Conservation (phyloP, 1,140 invertebrate genomes). For the Drosophila obscura region DNA sequence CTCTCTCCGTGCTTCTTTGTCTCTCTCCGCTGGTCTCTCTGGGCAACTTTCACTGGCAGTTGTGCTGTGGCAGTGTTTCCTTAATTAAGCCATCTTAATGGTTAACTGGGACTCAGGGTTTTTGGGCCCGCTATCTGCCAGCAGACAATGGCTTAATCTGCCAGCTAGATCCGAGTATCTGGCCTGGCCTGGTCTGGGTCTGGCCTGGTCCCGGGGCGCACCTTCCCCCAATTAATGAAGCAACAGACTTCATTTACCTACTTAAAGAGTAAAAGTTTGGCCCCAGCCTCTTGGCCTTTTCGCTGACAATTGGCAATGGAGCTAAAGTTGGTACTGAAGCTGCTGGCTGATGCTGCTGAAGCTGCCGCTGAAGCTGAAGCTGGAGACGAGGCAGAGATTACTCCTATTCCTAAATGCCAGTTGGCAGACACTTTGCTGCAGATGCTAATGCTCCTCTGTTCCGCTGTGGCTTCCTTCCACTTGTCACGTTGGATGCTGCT, state of each 20-base stretch:
- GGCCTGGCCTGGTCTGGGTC: slow-evolving; percentile 9
- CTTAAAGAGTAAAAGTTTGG: slow-evolving; percentile 61
- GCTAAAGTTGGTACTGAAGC: not conserved
- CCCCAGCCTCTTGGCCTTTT: slow-evolving; percentile 43
- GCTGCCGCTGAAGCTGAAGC: not conserved
- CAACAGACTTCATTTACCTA: slow-evolving; percentile 62
- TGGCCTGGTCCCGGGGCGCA: slow-evolving; percentile 47
- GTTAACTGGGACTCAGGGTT: slow-evolving; percentile 38
- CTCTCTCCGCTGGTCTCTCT: slow-evolving; percentile 3
- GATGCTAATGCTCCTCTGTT: slow-evolving; percentile 52
- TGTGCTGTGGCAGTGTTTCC: slow-evolving; percentile 43
- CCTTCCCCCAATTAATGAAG: slow-evolving; percentile 70
- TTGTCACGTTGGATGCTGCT: slow-evolving; percentile 10
- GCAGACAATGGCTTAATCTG: slow-evolving; percentile 71
- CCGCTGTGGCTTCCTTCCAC: slow-evolving; percentile 1
- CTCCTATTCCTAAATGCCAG: slow-evolving; percentile 49
- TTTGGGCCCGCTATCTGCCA: slow-evolving; percentile 42
- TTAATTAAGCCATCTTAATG: slow-evolving; percentile 75
- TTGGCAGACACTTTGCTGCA: slow-evolving; percentile 26
- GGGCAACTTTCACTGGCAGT: slow-evolving; percentile 63
- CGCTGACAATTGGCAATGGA: slow-evolving; percentile 1
- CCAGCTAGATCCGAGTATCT: slow-evolving; percentile 56
- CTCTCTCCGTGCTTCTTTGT: not conserved
- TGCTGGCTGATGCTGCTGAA: not conserved
- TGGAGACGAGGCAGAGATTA: slow-evolving; percentile 14